Conservation (phyloP, 2,888 invertebrate species). For the Euplagia quadripunctaria region DNA sequence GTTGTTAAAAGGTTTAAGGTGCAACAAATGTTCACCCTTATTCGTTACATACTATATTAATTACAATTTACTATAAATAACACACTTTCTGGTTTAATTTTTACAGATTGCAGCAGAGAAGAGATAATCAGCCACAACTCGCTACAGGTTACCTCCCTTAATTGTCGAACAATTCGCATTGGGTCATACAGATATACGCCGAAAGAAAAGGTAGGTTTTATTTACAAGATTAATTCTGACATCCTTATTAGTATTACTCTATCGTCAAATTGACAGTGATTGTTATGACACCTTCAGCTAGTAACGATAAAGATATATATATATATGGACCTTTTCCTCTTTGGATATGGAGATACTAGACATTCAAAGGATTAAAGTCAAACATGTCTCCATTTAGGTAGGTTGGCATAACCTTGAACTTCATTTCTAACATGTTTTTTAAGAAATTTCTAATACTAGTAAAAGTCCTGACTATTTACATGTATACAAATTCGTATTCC, state of each 20-base stretch:
- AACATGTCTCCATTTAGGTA: no score
- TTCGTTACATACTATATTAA: no score
- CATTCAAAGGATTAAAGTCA: no score
- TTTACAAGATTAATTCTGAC: no score
- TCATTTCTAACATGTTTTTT: not conserved
- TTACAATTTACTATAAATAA: not conserved
- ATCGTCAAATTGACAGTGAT: not conserved
- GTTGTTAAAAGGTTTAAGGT: no score
- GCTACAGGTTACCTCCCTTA: conserved; percentile 85
- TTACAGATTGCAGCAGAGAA: conserved; percentile 87
- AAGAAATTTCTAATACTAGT: not conserved
- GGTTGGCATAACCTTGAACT: not conserved
- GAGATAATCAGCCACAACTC: conserved; percentile 76
- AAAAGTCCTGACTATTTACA: not conserved
- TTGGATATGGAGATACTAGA: no score
- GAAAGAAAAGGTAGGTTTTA: conserved; percentile 89
- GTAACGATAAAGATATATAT: no score
- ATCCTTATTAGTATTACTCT: not conserved
- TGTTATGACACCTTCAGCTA: no score
- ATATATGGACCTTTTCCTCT: no score
- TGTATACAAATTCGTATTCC: not conserved
- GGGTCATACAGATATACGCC: conserved; percentile 94
- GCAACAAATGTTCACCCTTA: no score
- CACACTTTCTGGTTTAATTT: conserved; percentile 7
- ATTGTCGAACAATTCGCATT: conserved; percentile 93